A percentile compares a stretch with the other conserved stretches of the same genome.
These are phyloP conservation scores for Exaiptasia diaphana DNA, from an alignment of 64 coral and sea anemone genomes.

Conservation along the genomic window DNA sequence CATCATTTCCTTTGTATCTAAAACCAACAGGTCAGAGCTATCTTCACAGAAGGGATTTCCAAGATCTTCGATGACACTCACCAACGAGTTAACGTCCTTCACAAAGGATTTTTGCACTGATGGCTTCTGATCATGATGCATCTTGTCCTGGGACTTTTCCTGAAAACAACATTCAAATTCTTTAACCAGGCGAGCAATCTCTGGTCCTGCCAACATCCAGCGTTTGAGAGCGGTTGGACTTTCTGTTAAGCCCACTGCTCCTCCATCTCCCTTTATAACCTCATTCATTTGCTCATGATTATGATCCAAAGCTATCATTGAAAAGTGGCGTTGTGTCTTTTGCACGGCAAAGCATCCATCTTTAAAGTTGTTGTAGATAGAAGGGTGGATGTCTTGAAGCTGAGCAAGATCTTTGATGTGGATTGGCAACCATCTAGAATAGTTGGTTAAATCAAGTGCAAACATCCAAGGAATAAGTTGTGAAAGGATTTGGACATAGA, in stretches of 20 bases:
- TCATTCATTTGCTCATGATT: conserved; percentile 45
- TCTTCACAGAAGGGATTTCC: conserved; percentile 13
- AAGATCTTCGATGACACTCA: background rate
- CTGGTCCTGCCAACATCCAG: background rate
- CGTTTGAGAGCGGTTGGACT: background rate
- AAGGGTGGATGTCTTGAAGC: background rate
- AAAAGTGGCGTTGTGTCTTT: conserved; percentile 53
- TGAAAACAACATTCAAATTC: background rate
- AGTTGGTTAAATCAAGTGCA: conserved; percentile 11
- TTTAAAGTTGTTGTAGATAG: background rate
- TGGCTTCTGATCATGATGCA: background rate
- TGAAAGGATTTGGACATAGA: background rate
- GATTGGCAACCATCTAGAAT: conserved; percentile 16
- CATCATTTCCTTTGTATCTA: background rate
- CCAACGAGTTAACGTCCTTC: conserved; percentile 10
- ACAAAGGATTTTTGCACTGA: background rate
- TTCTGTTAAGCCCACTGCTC: background rate
- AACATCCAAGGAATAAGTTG: conserved; percentile 15
- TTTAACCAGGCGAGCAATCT: background rate
- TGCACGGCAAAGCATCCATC: conserved; percentile 29
- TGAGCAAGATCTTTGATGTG: conserved; percentile 5
- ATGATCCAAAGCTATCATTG: conserved; percentile 28
- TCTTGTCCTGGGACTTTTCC: background rate
- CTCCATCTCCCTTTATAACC: background rate
- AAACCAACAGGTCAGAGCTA: background rate